A percentile compares a stretch with the other conserved stretches of the same genome.
phyloP scores from a whole-genome alignment of 2,113 vertebrate species.

The Eubucco bourcierii region DNA sequence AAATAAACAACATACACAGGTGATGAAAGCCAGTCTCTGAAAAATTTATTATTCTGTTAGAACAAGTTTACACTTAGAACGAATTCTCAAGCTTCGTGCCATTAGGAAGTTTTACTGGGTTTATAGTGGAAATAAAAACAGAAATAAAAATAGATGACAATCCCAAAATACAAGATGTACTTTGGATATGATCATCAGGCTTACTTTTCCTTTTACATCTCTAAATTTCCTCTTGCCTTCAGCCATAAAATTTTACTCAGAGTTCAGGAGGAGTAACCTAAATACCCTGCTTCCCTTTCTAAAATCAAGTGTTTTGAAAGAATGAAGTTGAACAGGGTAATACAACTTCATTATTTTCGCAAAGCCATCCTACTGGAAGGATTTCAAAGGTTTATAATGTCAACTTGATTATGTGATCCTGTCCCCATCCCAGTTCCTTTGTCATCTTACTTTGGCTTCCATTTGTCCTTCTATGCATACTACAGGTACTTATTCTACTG shows the following conservation, averaged over 20 bases:
- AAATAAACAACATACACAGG: slow-evolving; percentile 71
- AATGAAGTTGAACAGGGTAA: neutral
- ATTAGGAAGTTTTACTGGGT: slow-evolving; percentile 77
- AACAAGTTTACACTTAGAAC: slow-evolving; percentile 75
- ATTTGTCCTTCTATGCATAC: neutral
- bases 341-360: neutral
- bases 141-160: slow-evolving; percentile 80
- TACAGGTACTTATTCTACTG: neutral
- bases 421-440: neutral
- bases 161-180: slow-evolving; percentile 67
- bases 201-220: slow-evolving; percentile 1
- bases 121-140: slow-evolving; percentile 78
- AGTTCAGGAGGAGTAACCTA: neutral
- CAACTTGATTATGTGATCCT: neutral
- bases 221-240: slow-evolving; percentile 5
- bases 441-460: neutral
- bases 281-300: neutral
- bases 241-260: slow-evolving; percentile 5
- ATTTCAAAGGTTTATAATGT: neutral
- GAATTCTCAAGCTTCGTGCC: slow-evolving; percentile 72
- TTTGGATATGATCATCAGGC: slow-evolving; percentile 42
- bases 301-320: neutral
- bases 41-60: slow-evolving; percentile 79
- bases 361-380: neutral
- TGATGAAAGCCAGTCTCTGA: slow-evolving; percentile 77